phyloP scores from a whole-genome alignment of 2,797 vertebrate genomes.

The Notolepis coatsorum region DNA sequence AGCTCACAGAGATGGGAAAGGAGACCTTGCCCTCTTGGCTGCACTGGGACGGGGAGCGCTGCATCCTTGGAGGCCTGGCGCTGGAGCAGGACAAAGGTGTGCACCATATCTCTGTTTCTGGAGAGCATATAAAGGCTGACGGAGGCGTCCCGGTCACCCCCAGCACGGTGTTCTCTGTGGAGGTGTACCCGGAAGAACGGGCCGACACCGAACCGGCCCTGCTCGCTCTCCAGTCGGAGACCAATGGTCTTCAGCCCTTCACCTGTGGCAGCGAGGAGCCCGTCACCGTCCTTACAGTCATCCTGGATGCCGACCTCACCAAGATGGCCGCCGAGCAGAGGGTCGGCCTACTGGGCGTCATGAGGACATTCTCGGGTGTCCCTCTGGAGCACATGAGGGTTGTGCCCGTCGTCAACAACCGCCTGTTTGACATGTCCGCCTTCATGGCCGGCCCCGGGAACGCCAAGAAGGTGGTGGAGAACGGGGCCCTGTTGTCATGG shows the following conservation, averaged over 20 bases:
- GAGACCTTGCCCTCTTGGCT: slow-evolving; percentile 90
- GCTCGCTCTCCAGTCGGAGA: slow-evolving; percentile 75
- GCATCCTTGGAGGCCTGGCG: slow-evolving; percentile 88
- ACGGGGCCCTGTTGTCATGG: slow-evolving; percentile 94
- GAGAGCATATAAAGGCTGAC: slow-evolving; percentile 75
- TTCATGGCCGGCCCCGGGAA: slow-evolving; percentile 98
- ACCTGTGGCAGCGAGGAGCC: slow-evolving; percentile 88
- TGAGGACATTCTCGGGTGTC: slow-evolving; percentile 90
- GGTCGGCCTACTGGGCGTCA: slow-evolving; percentile 84
- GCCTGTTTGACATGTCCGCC: slow-evolving; percentile 96
- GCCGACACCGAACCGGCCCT: slow-evolving; percentile 87
- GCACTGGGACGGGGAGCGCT: slow-evolving; percentile 85
- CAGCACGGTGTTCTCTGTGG: slow-evolving; percentile 89
- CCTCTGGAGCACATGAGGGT: slow-evolving; percentile 91
- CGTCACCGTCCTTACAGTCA: slow-evolving; percentile 92
- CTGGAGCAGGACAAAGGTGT: slow-evolving; percentile 93
- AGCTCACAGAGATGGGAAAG: slow-evolving; percentile 92
- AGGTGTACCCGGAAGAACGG: slow-evolving; percentile 93
- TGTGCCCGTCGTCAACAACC: slow-evolving; percentile 95
- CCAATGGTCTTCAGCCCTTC: slow-evolving; percentile 78
- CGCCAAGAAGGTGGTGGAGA: slow-evolving; percentile 96
- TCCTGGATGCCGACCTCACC: slow-evolving; percentile 94
- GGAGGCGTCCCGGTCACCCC: slow-evolving; percentile 80
- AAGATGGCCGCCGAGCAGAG: slow-evolving; percentile 94
- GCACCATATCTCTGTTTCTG: slow-evolving; percentile 89